phyloP scores from a whole-genome alignment of 2,888 invertebrate genomes.

The Eupithecia tripunctaria region DNA sequence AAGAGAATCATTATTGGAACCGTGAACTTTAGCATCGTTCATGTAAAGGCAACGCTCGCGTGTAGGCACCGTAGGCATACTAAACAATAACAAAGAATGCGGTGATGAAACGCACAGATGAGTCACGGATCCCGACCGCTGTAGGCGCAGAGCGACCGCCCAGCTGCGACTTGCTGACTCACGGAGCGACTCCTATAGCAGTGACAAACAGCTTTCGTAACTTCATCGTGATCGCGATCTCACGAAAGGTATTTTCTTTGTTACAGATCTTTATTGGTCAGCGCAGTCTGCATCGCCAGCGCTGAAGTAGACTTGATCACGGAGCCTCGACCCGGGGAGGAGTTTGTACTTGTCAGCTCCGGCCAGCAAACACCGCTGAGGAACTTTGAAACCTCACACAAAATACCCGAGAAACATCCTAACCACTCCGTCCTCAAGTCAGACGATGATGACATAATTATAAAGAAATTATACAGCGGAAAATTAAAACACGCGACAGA shows the following conservation, averaged over 20 bases:
- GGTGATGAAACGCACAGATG: conserved; percentile 70
- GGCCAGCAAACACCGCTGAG: conserved; percentile 78
- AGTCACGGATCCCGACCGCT: conserved; percentile 63
- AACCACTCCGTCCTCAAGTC: conserved; percentile 63
- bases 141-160: conserved; percentile 64
- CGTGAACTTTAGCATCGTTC: conserved; percentile 51
- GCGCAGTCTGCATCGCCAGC: conserved; percentile 70
- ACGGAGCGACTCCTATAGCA: conserved; percentile 62
- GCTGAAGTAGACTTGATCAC: conserved; percentile 86
- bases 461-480: conserved; percentile 68
- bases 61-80: conserved; percentile 32
- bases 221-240: conserved; percentile 48
- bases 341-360: conserved; percentile 87
- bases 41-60: conserved; percentile 45
- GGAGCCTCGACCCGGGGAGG: conserved; percentile 86
- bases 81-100: conserved; percentile 59
- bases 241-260: conserved; percentile 55
- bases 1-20: conserved; percentile 49
- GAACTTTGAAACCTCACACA: conserved; percentile 89
- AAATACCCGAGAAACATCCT: conserved; percentile 85
- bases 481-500: conserved; percentile 72
- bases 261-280: conserved; percentile 82
- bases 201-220: conserved; percentile 61
- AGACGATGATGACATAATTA: conserved; percentile 76
- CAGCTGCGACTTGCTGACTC: conserved; percentile 76